Evolutionary conservation across 2,113 vertebrate species (phyloP).

Genomic region (Sterna hirundo): DNA sequence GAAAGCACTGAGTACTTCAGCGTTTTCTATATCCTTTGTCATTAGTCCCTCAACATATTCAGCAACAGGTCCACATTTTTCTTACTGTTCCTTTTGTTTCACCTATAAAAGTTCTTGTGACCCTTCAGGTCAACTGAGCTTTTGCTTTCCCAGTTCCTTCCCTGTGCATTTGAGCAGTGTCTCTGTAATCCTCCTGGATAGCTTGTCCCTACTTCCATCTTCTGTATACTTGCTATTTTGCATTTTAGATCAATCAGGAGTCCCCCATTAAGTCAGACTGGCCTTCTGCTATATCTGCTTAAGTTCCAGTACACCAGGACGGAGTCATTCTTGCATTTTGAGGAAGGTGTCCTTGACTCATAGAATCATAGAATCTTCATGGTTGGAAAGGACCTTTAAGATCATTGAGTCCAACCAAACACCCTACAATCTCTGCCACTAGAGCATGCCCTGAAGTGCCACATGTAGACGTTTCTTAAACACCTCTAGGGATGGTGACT

Average conservation of each 20-base stretch:
- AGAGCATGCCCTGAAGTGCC: too few relatives aligned
- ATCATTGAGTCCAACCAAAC: too few relatives aligned
- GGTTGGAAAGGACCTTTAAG: too few relatives aligned
- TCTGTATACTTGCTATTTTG: not conserved
- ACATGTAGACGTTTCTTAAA: too few relatives aligned
- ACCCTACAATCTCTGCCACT: too few relatives aligned
- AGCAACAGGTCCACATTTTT: not conserved
- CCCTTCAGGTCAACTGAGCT: not conserved
- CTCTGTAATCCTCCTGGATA: not conserved
- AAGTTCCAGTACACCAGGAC: not conserved
- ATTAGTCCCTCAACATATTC: not conserved
- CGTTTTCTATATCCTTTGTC: not conserved
- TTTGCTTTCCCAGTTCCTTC: not conserved
- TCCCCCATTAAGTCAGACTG: accelerated
- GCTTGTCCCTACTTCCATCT: not conserved
- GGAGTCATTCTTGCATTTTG: not conserved
- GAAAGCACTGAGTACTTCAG: not conserved
- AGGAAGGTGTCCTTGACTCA: not conserved
- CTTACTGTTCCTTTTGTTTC: not conserved
- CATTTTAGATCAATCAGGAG: not conserved
- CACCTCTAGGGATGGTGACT: too few relatives aligned
- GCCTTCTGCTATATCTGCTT: not conserved
- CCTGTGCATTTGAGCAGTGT: not conserved
- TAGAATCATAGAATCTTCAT: too few relatives aligned
- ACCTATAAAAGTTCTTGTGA: not conserved